A percentile compares a stretch with the other conserved stretches of the same genome.
Conservation (phyloP, 2,888 invertebrate genomes). For the Globia sparganii region DNA sequence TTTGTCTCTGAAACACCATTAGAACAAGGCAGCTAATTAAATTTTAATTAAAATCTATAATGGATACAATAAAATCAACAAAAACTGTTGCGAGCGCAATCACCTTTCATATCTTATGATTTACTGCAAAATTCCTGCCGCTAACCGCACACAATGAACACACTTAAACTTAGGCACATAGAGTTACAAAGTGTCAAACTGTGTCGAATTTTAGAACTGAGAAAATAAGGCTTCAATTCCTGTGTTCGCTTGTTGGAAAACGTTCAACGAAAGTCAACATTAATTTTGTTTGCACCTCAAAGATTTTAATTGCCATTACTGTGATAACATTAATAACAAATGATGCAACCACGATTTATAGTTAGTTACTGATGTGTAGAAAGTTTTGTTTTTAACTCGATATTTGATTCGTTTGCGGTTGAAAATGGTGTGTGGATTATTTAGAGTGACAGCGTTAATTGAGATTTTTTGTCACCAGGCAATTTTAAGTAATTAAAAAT, state of each 20-base stretch:
- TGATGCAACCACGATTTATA: slow-evolving; percentile 79
- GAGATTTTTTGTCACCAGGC: slow-evolving; percentile 8
- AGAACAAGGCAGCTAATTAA: slow-evolving; percentile 66
- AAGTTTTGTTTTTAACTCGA: slow-evolving; percentile 67
- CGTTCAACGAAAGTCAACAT: slow-evolving; percentile 74
- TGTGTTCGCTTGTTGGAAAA: slow-evolving; percentile 58
- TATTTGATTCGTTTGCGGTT: slow-evolving; percentile 38
- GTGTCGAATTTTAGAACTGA: slow-evolving; percentile 24
- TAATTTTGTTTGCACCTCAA: slow-evolving; percentile 79
- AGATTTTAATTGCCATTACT: slow-evolving; percentile 80
- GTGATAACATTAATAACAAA: slow-evolving; percentile 81
- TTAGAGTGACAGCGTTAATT: slow-evolving; percentile 25
- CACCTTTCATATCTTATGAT: slow-evolving; percentile 80
- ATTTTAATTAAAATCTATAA: slow-evolving; percentile 77
- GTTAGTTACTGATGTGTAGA: slow-evolving; percentile 74
- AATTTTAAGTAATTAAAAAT: slow-evolving; percentile 4
- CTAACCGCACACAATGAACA: slow-evolving; percentile 59
- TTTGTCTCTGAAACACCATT: slow-evolving; percentile 15
- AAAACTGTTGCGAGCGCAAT: slow-evolving; percentile 75
- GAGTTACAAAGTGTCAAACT: slow-evolving; percentile 19
- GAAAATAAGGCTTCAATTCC: slow-evolving; percentile 4
- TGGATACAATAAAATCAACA: slow-evolving; percentile 79
- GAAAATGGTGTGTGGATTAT: slow-evolving; percentile 6
- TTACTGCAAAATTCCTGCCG: slow-evolving; percentile 74
- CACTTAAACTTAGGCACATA: slow-evolving; percentile 52